These are phyloP conservation scores for Burhinus bistriatus DNA, from an alignment of 2,113 vertebrate species.

Conservation along the genomic window DNA sequence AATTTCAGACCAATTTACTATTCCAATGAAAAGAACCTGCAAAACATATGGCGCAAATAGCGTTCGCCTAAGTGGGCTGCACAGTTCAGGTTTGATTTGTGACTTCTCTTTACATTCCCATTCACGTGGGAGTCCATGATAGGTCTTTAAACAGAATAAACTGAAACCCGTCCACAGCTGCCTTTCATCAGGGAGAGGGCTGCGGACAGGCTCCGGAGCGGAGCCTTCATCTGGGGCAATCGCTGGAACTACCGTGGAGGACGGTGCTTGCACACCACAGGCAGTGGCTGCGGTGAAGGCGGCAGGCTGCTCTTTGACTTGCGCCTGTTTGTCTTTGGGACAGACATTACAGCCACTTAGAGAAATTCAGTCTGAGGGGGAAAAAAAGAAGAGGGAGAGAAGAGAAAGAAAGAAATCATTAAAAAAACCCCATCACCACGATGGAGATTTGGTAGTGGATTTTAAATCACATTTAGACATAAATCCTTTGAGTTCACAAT, in stretches of 20 bases:
- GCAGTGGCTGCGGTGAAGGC: not conserved
- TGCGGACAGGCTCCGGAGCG: conserved; percentile 24
- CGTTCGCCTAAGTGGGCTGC: conserved; percentile 33
- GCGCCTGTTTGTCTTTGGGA: not conserved
- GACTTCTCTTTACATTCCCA: conserved; percentile 55
- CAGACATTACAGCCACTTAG: not conserved
- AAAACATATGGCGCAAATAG: conserved; percentile 66
- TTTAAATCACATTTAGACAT: conserved; percentile 65
- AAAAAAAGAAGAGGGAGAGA: not conserved
- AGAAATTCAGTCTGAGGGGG: not conserved
- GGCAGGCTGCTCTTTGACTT: not conserved
- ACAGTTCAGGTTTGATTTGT: conserved; percentile 61
- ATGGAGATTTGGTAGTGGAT: conserved; percentile 27
- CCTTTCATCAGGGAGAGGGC: conserved; percentile 67
- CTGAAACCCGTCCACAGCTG: conserved; percentile 57
- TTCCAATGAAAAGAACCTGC: conserved; percentile 54
- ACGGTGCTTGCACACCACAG: not conserved
- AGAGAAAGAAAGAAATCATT: not conserved
- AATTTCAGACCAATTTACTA: conserved; percentile 60
- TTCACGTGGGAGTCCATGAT: conserved; percentile 55
- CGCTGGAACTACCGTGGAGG: conserved; percentile 41
- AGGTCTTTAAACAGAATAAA: conserved; percentile 58
- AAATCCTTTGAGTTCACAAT: conserved; percentile 61
- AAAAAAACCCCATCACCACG: not conserved
- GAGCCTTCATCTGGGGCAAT: not conserved